Conservation (phyloP, 2,888 invertebrate species). For the Nephrotoma appendiculata region DNA sequence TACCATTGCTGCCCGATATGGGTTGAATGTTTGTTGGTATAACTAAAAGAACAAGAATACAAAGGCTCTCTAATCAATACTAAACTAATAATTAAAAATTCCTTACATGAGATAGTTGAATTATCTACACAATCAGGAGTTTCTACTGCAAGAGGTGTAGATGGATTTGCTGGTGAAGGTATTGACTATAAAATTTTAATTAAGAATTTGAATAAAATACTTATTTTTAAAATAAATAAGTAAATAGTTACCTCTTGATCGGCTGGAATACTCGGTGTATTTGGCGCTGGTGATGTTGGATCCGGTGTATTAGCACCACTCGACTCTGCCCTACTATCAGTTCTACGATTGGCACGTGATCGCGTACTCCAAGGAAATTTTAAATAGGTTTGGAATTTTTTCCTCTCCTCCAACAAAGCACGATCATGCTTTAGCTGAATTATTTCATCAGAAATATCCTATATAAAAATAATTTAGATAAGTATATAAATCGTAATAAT, state of each 20-base stretch:
- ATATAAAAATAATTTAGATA: constrained; percentile 36
- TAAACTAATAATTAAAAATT: neutral
- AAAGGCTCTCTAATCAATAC: neutral
- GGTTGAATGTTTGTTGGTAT: neutral
- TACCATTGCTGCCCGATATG: neutral
- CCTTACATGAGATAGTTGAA: neutral
- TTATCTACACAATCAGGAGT: neutral
- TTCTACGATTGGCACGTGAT: constrained; percentile 45
- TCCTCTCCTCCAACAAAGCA: constrained; percentile 51
- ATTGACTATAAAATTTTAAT: constrained; percentile 20
- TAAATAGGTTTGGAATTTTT: constrained; percentile 38
- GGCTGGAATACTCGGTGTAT: constrained; percentile 21
- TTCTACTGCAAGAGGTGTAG: constrained; percentile 14
- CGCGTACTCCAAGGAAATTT: constrained; percentile 33
- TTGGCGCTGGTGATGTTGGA: constrained; percentile 43
- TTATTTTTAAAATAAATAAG: neutral
- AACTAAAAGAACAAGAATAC: neutral
- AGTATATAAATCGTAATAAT: neutral
- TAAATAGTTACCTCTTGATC: constrained; percentile 25
- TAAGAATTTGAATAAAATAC: constrained; percentile 1
- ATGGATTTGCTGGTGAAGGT: constrained; percentile 27
- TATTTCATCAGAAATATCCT: constrained; percentile 67
- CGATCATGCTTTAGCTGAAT: constrained; percentile 58
- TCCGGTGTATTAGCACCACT: constrained; percentile 64
- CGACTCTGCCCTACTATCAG: constrained; percentile 51